Percentiles rank a stretch among this genome's conserved stretches.
Conservation (phyloP, 2,113 vertebrate species). For the Scytalopus superciliaris region DNA sequence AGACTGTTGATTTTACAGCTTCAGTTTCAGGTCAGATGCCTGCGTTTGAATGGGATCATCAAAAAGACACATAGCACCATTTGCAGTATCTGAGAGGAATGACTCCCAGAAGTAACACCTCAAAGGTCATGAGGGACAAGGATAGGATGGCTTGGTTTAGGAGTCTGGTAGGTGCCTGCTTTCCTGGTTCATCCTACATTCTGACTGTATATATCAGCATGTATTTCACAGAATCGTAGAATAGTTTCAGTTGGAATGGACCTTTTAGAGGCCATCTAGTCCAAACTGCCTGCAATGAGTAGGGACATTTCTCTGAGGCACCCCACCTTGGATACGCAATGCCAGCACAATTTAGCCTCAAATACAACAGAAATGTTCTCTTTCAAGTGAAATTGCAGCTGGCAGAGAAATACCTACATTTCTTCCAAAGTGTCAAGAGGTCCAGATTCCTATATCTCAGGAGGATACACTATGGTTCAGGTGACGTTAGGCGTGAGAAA, state of each 20-base stretch:
- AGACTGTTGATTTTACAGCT: not conserved
- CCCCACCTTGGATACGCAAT: not conserved
- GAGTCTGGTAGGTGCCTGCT: not conserved
- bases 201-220: not conserved
- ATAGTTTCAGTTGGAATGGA: not conserved
- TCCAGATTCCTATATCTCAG: not conserved
- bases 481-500: not conserved
- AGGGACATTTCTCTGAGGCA: not conserved
- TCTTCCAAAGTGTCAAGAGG: not conserved
- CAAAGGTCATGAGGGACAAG: not conserved
- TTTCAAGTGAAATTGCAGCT: not conserved
- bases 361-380: not conserved
- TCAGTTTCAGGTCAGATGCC: not conserved
- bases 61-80: not conserved
- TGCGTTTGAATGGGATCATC: not conserved
- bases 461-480: not conserved
- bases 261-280: not conserved
- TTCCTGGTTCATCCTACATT: not conserved
- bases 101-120: not conserved
- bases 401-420: not conserved
- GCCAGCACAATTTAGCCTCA: not conserved
- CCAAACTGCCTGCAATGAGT: not conserved
- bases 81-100: not conserved
- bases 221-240: not conserved
- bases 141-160: not conserved